A percentile compares a stretch with the other conserved stretches of the same genome.
Evolutionary conservation across 2,797 vertebrate species (phyloP).

Genomic region (Aphelocoma californica): DNA sequence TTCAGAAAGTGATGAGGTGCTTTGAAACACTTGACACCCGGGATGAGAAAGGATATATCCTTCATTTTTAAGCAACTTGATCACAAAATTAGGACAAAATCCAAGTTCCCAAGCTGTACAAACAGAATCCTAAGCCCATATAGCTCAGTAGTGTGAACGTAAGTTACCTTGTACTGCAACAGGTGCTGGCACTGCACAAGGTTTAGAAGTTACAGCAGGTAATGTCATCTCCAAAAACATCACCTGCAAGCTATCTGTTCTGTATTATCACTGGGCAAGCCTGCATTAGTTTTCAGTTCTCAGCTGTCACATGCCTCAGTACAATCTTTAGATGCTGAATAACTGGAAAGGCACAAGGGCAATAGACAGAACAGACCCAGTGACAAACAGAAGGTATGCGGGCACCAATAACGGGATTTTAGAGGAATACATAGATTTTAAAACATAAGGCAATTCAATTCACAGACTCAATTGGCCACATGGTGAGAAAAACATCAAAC

Average conservation of each 20-base stretch:
- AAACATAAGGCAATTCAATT: neutral
- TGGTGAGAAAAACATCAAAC: neutral
- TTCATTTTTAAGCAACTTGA: neutral
- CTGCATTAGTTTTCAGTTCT: neutral
- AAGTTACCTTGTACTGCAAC: neutral
- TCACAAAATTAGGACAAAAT: neutral
- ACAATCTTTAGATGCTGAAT: neutral
- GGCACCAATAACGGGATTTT: neutral
- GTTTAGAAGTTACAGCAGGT: neutral
- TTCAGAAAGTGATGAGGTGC: neutral
- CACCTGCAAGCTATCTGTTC: neutral
- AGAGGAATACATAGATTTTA: neutral
- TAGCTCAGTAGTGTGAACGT: accelerated
- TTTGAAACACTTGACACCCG: neutral
- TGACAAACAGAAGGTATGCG: neutral
- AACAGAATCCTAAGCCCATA: neutral
- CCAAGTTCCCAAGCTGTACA: neutral
- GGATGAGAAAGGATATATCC: neutral
- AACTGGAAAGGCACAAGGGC: neutral
- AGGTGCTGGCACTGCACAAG: neutral
- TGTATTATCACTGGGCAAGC: neutral
- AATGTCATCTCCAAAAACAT: neutral
- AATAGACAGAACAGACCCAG: neutral
- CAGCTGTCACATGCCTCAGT: neutral
- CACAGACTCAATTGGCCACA: neutral